These are phyloP conservation scores for Agelastica alni DNA, from an alignment of 2,888 invertebrate species.

Conservation along the genomic window DNA sequence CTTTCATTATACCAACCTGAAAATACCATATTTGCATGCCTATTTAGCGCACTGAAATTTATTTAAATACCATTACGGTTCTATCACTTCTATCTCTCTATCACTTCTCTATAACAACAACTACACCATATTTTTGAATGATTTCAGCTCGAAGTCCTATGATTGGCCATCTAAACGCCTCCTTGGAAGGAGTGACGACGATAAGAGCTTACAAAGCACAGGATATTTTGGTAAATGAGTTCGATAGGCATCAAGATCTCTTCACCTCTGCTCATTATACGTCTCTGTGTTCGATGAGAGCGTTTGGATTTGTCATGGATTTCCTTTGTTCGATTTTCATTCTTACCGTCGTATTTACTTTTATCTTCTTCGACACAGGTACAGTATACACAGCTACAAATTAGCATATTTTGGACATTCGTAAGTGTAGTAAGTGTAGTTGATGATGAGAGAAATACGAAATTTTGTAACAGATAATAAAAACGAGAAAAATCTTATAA, in stretches of 20 bases:
- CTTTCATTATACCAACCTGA: no score
- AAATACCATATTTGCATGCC: no score
- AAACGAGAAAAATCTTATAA: no score
- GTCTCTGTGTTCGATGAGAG: constrained; percentile 44
- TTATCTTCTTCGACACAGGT: constrained; percentile 40
- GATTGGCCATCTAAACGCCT: constrained; percentile 52
- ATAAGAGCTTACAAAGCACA: constrained; percentile 51
- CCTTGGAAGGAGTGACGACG: constrained; percentile 52
- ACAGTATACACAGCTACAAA: constrained; percentile 47
- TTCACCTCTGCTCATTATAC: constrained; percentile 51
- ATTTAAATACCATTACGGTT: no score
- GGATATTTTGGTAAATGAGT: constrained; percentile 48
- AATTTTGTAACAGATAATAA: no score
- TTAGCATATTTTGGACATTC: no score
- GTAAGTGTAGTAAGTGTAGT: no score
- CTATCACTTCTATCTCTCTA: no score
- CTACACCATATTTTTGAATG: no score
- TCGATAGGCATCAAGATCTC: constrained; percentile 51
- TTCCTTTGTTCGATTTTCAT: constrained; percentile 43
- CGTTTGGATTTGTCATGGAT: constrained; percentile 50
- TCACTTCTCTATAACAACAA: no score
- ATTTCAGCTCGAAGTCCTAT: constrained; percentile 53
- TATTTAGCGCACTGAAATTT: no score
- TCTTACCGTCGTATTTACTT: constrained; percentile 37
- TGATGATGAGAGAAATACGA: no score